Evolutionary conservation across 2,888 invertebrate species (phyloP), one percentile per base, ranked within the genome.

Genomic region (Drosophila neonasuta): DNA sequence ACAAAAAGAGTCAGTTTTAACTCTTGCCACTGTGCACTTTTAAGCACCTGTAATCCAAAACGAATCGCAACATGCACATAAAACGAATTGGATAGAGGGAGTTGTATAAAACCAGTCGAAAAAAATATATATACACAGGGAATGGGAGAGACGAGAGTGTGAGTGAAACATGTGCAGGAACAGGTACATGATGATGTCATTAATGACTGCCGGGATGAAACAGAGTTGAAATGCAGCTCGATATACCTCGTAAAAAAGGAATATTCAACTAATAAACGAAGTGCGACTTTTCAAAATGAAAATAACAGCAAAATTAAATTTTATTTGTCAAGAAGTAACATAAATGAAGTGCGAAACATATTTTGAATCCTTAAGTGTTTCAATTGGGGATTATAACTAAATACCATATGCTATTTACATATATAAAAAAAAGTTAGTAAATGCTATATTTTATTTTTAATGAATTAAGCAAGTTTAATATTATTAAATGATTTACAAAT

Each of bases 1-100:
- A 77, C 70, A 65, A 67, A 77, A 70, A 81, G 84, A 81, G 85
- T 84, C 79, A 86, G 75, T 86, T 86, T 74, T 67, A 71, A 72
- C 46, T 67, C 59, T 32, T 75, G 48, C 52, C 68, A 44, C 45
- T 50, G 65, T 58, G 63, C 72, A 59, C 63, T 52, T 84, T 83
- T 81, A 81, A 81, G 79, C 82, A 84, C 82, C 82, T 77, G 73
- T 81, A 81, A 84, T 77, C 70, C 79, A 56, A 50, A 63, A 67
- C 55, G 51, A 66, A 17, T 52, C 51, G 57, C 13, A 42, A 29
- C 39, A 60, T 15, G 60, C 32, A 34, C 36, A 45, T 20, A 15
- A 9, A 17, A 32, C 20, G 17, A 24, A 36, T n/a, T 45, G 6
- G 39, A 6, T 7, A 45, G 34, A 8, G 13, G 2, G 1, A n/a